phyloP scores from a whole-genome alignment of 1,140 invertebrate genomes.

The Anadara kagoshimensis region DNA sequence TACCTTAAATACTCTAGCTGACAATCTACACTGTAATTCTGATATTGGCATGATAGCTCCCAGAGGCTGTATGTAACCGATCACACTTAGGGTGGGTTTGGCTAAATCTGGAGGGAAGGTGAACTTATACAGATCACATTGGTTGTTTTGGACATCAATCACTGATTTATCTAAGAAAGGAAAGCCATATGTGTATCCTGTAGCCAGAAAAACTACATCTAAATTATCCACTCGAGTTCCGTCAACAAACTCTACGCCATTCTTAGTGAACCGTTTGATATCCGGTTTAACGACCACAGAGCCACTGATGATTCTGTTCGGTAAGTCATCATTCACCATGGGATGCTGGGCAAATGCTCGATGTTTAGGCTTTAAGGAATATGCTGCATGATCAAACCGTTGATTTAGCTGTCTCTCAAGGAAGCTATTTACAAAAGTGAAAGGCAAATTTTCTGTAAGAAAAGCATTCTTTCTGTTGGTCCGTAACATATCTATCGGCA shows the following conservation, averaged over 20 bases:
- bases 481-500: slow-evolving; percentile 57
- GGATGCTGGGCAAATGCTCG: slow-evolving; percentile 74
- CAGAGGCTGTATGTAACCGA: slow-evolving; percentile 77
- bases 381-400: slow-evolving; percentile 75
- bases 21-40: slow-evolving; percentile 57
- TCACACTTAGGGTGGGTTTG: slow-evolving; percentile 73
- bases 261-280: slow-evolving; percentile 59
- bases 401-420: slow-evolving; percentile 40
- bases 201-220: slow-evolving; percentile 62
- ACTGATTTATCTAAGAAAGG: slow-evolving; percentile 63
- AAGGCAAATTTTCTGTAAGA: background rate
- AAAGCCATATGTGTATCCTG: slow-evolving; percentile 63
- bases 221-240: slow-evolving; percentile 59
- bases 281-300: slow-evolving; percentile 69
- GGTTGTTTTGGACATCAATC: slow-evolving; percentile 63
- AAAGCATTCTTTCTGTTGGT: slow-evolving; percentile 5
- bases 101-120: slow-evolving; percentile 73
- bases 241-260: slow-evolving; percentile 69
- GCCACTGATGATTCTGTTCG: slow-evolving; percentile 74
- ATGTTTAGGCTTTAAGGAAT: slow-evolving; percentile 70
- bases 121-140: slow-evolving; percentile 75
- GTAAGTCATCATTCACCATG: slow-evolving; percentile 75
- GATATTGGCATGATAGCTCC: slow-evolving; percentile 75
- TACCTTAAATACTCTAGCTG: slow-evolving; percentile 50
- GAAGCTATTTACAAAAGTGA: slow-evolving; percentile 20